Conservation (phyloP, 2,888 invertebrate genomes). For the Orthonychiurus folsomi region DNA sequence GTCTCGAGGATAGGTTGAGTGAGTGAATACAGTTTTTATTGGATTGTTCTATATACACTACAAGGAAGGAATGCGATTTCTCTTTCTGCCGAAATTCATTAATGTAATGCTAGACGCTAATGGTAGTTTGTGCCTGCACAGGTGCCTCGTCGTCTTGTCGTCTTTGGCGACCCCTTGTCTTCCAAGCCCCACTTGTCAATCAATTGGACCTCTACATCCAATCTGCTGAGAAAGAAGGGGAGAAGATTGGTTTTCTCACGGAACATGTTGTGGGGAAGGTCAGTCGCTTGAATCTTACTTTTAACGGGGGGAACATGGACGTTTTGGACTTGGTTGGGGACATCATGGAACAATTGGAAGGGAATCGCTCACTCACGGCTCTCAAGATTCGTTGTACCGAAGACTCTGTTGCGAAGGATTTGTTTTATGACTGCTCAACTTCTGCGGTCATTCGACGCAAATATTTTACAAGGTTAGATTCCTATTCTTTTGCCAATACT, state of each 20-base stretch:
- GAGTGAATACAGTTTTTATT: no score
- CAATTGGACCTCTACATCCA: conserved; percentile 20
- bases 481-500: no score
- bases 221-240: conserved; percentile 23
- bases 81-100: no score
- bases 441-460: conserved; percentile 26
- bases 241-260: conserved; percentile 25
- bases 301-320: conserved; percentile 27
- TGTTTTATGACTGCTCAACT: conserved; percentile 24
- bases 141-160: conserved; percentile 33
- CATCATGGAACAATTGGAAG: conserved; percentile 26
- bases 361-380: conserved; percentile 27
- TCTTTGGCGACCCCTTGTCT: conserved; percentile 35
- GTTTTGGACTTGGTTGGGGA: conserved; percentile 32
- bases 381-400: conserved; percentile 32
- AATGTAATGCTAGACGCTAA: no score
- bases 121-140: no score
- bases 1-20: conserved; percentile 28
- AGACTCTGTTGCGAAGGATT: conserved; percentile 23
- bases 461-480: conserved; percentile 31
- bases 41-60: no score
- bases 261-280: conserved; percentile 31
- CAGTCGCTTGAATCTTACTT: conserved; percentile 26
- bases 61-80: no score
- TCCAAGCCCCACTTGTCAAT: conserved; percentile 36